Base-by-base conservation (phyloP, 2,113 vertebrate genomes). In the Podiceps cristatus region DNA sequence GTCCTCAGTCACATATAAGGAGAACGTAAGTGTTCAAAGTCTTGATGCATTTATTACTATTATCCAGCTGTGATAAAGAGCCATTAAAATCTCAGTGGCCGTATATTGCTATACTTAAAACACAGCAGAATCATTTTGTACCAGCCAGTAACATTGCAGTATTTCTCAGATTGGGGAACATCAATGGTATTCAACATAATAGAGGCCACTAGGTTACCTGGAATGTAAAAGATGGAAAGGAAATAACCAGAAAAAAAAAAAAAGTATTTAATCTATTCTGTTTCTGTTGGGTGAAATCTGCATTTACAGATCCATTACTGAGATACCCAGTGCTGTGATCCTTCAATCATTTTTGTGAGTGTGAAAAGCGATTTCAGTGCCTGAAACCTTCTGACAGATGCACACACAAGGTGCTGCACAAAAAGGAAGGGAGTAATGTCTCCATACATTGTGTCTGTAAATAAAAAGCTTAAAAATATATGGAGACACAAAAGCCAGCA, bases 61-160 rank as follows among this genome's bases (percentile, higher is more conserved):
- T 91, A 90, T 66, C 92, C 91, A 94, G 74, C 77, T 95, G 88
- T 84, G 95, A 94, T 95, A 86, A 96, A 95, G 59, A 95, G 59
- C 56, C 45, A 97, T 97, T 96, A 97, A 97, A 97, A 95, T 88
- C 95, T 86, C 86, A 97, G 93, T 95, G 92, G 79, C 75, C 2
- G 3, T 33, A 59, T 92, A 94, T 80, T 91, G 81, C 56, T 91
- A 83, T 71, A 88, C 83, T 91, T 93, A 89, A 90, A 93, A 83
- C 84, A 95, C 90, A 96, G 93, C 79, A 86, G 95, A 94, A 77
- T 17, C 84, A 84, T 95, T 96, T 95, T 95, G 59, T 88, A 90
- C 69, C 40, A 94, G 78, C 40, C 82, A 88, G 77, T 85, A 85
- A 80, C 62, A 37, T 87, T 50, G 53, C 40, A 82, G 59, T 73